Conservation (phyloP, 2,888 invertebrate species). For the Nebria brevicollis region DNA sequence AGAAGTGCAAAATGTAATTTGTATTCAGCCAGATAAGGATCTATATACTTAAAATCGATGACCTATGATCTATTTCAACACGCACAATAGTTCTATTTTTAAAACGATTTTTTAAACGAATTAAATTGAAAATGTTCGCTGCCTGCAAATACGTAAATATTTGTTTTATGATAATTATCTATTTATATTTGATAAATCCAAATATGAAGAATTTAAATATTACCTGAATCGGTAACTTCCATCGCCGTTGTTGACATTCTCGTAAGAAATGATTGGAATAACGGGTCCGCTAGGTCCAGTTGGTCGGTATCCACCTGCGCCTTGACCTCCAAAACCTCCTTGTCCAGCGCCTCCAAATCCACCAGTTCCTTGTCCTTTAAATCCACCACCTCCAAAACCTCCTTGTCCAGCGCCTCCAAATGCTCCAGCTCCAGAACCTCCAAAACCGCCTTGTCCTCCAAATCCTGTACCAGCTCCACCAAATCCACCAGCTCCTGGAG, state of each 20-base stretch:
- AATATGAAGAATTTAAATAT: conserved; percentile 35
- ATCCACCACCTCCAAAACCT: conserved; percentile 52
- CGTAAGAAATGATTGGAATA: conserved; percentile 67
- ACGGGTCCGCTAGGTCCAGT: conserved; percentile 62
- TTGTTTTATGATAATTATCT: too few relatives aligned
- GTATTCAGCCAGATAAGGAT: conserved; percentile 13
- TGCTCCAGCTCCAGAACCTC: conserved; percentile 47
- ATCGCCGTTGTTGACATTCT: conserved; percentile 69
- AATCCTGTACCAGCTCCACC: conserved; percentile 23
- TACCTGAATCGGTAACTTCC: conserved; percentile 68
- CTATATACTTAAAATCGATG: conserved; percentile 6
- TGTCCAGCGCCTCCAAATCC: conserved; percentile 48
- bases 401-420: conserved; percentile 28
- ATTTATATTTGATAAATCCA: background rate
- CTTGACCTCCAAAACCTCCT: conserved; percentile 36
- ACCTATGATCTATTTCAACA: conserved; percentile 17
- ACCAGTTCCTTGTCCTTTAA: conserved; percentile 52
- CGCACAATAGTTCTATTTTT: background rate
- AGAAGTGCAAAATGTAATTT: conserved; percentile 4
- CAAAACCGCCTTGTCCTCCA: conserved; percentile 31
- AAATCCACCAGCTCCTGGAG: conserved; percentile 38
- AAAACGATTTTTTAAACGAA: too few relatives aligned
- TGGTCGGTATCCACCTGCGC: conserved; percentile 50
- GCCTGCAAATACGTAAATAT: too few relatives aligned
- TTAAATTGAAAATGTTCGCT: too few relatives aligned